These are phyloP conservation scores for Calliphora vomitoria DNA, from an alignment of 2,888 invertebrate genomes.

Conservation along the genomic window DNA sequence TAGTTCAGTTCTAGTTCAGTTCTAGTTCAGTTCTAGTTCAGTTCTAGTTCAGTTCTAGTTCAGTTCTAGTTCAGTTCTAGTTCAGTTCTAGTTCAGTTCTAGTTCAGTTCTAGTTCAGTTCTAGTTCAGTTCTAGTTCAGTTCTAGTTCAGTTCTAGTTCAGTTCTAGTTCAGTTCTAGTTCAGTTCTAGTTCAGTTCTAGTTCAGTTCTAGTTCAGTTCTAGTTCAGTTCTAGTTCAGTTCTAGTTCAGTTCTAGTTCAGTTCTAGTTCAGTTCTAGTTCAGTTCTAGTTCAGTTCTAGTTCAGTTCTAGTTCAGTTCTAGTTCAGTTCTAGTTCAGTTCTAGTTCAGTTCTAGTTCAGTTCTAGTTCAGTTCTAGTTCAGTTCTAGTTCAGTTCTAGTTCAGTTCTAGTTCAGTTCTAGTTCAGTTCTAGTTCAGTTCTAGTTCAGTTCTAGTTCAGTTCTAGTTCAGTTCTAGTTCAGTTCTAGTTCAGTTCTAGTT, in stretches of 20 bases:
- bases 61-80: too few species aligned
- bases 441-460: slow-evolving; percentile 8
- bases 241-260: background rate
- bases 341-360: slow-evolving; percentile 15
- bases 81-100: too few species aligned
- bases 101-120: too few species aligned
- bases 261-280: background rate
- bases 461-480: slow-evolving; percentile 3
- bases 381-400: slow-evolving; percentile 5
- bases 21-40: too few species aligned
- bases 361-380: slow-evolving; percentile 14
- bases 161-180: background rate
- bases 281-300: slow-evolving; percentile 4
- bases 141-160: background rate
- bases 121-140: too few species aligned
- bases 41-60: too few species aligned
- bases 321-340: slow-evolving; percentile 14
- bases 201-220: background rate
- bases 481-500: slow-evolving; percentile 1
- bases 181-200: background rate
- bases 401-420: slow-evolving; percentile 8
- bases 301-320: slow-evolving; percentile 3
- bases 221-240: background rate
- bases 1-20: too few species aligned
- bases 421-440: slow-evolving; percentile 8